These are phyloP conservation scores for Lepidochitona cinerea DNA, from an alignment of 2,888 invertebrate genomes.

Conservation along the genomic window DNA sequence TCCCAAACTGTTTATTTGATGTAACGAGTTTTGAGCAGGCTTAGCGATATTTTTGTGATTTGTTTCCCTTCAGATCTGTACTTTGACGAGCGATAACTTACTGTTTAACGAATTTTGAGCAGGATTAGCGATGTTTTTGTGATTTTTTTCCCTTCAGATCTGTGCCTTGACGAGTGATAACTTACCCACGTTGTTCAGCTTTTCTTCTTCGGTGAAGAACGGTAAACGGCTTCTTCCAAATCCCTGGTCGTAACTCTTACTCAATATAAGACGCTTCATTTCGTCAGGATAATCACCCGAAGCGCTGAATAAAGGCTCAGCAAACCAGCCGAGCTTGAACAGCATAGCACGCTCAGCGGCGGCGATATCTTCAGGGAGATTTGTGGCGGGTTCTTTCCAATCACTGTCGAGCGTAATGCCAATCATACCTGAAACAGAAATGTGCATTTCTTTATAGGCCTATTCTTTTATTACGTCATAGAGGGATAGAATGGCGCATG, in stretches of 20 bases:
- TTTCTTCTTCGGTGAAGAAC: constrained; percentile 42
- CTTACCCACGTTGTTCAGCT: constrained; percentile 27
- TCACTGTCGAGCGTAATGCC: constrained; percentile 53
- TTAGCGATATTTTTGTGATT: no score
- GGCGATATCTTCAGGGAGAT: constrained; percentile 42
- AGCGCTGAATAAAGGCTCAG: constrained; percentile 51
- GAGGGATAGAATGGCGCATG: no score
- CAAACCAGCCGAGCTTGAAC: constrained; percentile 63
- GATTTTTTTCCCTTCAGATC: no score
- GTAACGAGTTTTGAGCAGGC: no score
- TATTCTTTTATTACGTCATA: no score
- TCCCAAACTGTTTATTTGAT: no score
- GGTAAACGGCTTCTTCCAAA: constrained; percentile 32
- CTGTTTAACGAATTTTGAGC: no score
- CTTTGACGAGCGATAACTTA: no score
- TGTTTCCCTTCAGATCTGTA: no score
- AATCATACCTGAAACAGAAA: constrained; percentile 39
- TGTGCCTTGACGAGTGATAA: no score
- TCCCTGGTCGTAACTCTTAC: constrained; percentile 24
- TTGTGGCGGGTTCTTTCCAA: constrained; percentile 51
- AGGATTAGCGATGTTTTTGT: no score
- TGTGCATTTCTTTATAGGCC: constrained; percentile 28
- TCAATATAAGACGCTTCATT: constrained; percentile 14
- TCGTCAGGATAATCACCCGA: constrained; percentile 71
- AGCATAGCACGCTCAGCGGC: constrained; percentile 48